Conservation (phyloP, 2,113 vertebrate genomes). For the Etheostoma cragini region DNA sequence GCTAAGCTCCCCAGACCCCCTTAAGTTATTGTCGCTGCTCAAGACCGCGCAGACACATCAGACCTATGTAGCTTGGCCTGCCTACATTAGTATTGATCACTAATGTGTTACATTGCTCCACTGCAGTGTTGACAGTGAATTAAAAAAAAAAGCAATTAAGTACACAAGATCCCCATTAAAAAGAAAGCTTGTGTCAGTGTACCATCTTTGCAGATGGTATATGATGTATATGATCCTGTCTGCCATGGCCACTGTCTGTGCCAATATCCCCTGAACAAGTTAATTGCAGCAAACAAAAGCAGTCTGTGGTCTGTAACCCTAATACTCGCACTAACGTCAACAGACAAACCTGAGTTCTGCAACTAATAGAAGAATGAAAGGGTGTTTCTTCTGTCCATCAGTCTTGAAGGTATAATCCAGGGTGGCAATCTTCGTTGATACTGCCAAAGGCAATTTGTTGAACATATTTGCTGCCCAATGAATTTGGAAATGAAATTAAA, state of each 20-base stretch:
- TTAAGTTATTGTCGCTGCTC: slow-evolving; percentile 5
- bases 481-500: slow-evolving; percentile 58
- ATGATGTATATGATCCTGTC: background rate
- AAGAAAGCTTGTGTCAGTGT: background rate
- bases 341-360: slow-evolving; percentile 14
- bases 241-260: background rate
- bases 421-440: slow-evolving; percentile 41
- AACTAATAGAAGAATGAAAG: slow-evolving; percentile 23
- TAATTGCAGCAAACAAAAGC: slow-evolving; percentile 12
- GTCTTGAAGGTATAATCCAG: slow-evolving; percentile 19
- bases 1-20: background rate
- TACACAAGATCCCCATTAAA: background rate
- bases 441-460: slow-evolving; percentile 59
- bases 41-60: slow-evolving; percentile 9
- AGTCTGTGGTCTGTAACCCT: background rate
- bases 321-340: background rate
- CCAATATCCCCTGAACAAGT: background rate
- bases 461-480: slow-evolving; percentile 59
- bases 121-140: slow-evolving; percentile 5
- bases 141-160: slow-evolving; percentile 7
- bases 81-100: slow-evolving; percentile 30
- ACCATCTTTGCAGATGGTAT: background rate
- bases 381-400: slow-evolving; percentile 7
- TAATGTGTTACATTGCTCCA: slow-evolving; percentile 34
- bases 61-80: slow-evolving; percentile 2